Base-by-base conservation (phyloP, 2,888 invertebrate species). In the Drosophila neotestacea region DNA sequence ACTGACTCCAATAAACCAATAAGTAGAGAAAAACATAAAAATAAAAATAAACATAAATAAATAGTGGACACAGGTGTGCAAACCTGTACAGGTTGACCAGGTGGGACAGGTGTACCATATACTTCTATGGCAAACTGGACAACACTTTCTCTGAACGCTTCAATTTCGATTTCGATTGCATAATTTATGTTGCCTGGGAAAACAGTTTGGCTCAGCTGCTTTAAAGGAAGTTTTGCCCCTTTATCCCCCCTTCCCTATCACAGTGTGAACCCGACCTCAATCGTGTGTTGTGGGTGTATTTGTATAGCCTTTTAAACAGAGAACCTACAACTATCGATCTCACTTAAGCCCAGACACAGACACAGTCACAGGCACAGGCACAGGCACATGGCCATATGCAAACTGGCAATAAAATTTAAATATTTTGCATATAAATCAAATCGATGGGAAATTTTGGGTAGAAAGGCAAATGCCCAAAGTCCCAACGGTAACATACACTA, bases 371-470 rank as follows among this genome's bases (percentile, higher is more conserved):
- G 6, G 6, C 2, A 22, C 55, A 54, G 60, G 46, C 81, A 67
- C 66, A 66, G n/a, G n/a, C 27, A 38, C 32, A 32, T 32, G 61
- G 68, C 85, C 84, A 84, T 84, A 84, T 84, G 85, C 73, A 86
- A 81, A 75, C 79, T 68, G 85, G 84, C 87, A 84, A 86, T 84
- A 84, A 84, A 86, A 84, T 84, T 86, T 84, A 86, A 84, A 84
- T 84, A 86, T 84, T 86, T 84, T 81, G 67, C 87, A 79, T 84
- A 86, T 84, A 84, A 84, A 84, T 84, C 84, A 84, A 86, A 84
- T 84, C 84, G 84, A 84, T 86, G 79, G 69, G 59, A 84, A 81
- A 73, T 86, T 81, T 79, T 79, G 70, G 55, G 77, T 67, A 69
- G 75, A 79, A 74, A 74, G 77, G 70, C 66, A 73, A 77, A 27